Conservation (phyloP, 2,113 vertebrate species). For the Semicossyphus pulcher region DNA sequence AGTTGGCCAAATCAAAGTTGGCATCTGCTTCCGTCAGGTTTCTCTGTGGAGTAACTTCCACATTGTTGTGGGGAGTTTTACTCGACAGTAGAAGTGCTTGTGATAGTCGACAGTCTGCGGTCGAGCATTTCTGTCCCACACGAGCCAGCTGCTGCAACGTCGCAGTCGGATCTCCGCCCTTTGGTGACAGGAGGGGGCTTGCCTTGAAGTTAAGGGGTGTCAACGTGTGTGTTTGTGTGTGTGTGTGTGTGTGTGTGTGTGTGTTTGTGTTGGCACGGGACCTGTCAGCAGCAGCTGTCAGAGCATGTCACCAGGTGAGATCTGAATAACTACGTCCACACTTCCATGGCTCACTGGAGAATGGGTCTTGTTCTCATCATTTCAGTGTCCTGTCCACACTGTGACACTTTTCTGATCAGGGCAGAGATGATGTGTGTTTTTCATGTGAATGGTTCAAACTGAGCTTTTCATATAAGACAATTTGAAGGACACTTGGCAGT, state of each 20-base stretch:
- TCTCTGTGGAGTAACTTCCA: slow-evolving; percentile 33
- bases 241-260: slow-evolving; percentile 29
- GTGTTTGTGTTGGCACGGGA: slow-evolving; percentile 26
- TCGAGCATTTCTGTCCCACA: slow-evolving; percentile 14
- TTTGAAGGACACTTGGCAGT: no score
- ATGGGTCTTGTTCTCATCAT: neutral
- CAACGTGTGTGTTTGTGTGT: slow-evolving; percentile 24
- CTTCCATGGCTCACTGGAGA: neutral
- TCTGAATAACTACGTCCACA: neutral
- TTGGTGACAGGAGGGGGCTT: slow-evolving; percentile 27
- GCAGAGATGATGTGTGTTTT: no score
- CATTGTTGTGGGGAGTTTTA: slow-evolving; percentile 49
- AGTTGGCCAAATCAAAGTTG: slow-evolving; percentile 35
- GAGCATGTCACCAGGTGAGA: slow-evolving; percentile 50
- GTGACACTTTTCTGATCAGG: no score
- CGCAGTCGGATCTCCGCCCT: slow-evolving; percentile 24
- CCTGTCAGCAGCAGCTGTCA: slow-evolving; percentile 56
- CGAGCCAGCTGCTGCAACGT: slow-evolving; percentile 53
- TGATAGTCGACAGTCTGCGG: slow-evolving; percentile 39
- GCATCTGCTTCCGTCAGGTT: slow-evolving; percentile 33
- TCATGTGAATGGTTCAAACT: no score
- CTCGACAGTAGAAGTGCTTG: slow-evolving; percentile 35
- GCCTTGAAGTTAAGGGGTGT: slow-evolving; percentile 33
- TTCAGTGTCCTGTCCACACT: no score
- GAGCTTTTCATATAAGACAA: no score